Evolutionary conservation across 30 jellyfish, hydroid and myxozoan species (phyloP).

Genomic region (Phacellophora camtschatica): DNA sequence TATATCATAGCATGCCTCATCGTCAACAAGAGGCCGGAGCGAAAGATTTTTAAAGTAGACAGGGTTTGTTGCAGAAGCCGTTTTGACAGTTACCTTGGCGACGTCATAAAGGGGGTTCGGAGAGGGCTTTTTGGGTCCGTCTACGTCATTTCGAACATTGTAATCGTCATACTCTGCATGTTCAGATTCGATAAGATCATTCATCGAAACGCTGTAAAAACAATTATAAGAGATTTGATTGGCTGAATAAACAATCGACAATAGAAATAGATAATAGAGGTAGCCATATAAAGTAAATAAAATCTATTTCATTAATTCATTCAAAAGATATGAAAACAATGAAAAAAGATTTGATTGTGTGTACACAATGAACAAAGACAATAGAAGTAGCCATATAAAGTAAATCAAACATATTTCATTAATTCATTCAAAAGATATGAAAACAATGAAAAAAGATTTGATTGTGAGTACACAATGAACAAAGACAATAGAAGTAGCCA

Average conservation of each 20-base stretch:
- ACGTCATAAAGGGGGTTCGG: conserved; percentile 72
- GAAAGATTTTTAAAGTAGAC: conserved; percentile 57
- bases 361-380: no score
- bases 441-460: background rate
- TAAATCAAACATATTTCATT: no score
- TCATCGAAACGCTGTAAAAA: background rate
- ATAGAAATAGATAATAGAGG: no score
- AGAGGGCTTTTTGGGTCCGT: conserved; percentile 7
- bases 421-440: background rate
- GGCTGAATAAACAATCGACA: background rate
- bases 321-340: background rate
- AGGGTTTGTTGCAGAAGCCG: conserved; percentile 46
- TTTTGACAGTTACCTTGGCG: conserved; percentile 12
- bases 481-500: no score
- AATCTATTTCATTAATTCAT: no score
- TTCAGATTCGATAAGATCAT: background rate
- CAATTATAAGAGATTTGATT: background rate
- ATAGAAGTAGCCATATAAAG: no score
- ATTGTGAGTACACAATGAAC: no score
- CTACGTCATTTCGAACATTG: background rate
- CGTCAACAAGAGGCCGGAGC: conserved; percentile 5
- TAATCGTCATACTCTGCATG: background rate
- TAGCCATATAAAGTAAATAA: no score
- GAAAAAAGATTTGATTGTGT: no score
- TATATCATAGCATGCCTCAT: conserved; percentile 44